A percentile compares a stretch with the other conserved stretches of the same genome.
phyloP scores from a whole-genome alignment of 2,888 invertebrate genomes.

The Polymixis lichenea region DNA sequence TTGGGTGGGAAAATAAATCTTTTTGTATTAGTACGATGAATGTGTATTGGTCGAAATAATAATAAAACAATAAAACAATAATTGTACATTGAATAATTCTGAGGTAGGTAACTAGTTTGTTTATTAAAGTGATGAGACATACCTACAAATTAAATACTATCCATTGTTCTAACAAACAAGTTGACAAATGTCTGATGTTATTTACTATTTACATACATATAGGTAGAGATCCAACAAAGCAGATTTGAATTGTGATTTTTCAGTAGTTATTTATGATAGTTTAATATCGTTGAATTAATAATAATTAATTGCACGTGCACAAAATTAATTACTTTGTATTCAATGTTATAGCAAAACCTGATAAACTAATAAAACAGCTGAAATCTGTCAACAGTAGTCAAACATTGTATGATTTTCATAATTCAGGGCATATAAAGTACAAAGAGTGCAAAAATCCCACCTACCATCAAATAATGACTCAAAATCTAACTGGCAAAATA shows the following conservation, averaged over 20 bases:
- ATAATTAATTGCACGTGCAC: constrained; percentile 14
- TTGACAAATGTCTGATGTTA: not conserved
- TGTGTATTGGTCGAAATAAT: not conserved
- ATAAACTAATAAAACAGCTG: not conserved
- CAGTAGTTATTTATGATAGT: constrained; percentile 20
- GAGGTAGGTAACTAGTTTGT: not conserved
- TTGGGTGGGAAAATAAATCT: constrained; percentile 8
- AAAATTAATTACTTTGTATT: constrained; percentile 14
- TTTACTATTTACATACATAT: not conserved
- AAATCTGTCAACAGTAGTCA: not conserved
- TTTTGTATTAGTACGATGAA: constrained; percentile 1
- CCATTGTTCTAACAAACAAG: constrained; percentile 10
- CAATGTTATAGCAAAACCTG: not conserved
- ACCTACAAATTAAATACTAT: constrained; percentile 7
- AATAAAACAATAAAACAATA: constrained; percentile 5
- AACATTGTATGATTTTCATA: not conserved
- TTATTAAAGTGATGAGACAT: not conserved
- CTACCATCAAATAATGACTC: constrained; percentile 22
- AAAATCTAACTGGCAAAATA: constrained; percentile 49
- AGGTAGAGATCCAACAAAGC: constrained; percentile 3
- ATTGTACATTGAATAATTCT: not conserved
- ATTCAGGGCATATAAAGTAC: not conserved
- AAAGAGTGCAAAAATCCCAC: not conserved
- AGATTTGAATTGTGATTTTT: constrained; percentile 12
- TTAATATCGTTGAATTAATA: constrained; percentile 28